Base-by-base conservation (phyloP, 1,140 invertebrate genomes). In the Nasonia giraulti region DNA sequence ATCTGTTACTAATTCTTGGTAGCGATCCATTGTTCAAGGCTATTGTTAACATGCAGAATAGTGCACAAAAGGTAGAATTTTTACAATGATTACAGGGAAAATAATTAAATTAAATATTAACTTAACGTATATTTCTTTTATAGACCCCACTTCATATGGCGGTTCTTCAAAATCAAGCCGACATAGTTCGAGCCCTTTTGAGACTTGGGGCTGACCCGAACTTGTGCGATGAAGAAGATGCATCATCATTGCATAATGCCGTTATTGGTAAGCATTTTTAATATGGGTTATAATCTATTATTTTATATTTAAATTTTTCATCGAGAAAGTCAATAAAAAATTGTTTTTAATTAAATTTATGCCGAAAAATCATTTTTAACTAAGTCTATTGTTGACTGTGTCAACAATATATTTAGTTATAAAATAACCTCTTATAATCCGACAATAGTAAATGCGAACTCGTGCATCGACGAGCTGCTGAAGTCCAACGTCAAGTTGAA, bases 91-190 rank as follows among this genome's bases (percentile, higher is more conserved):
- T 86, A 14, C 6, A 77, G 47, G 37, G 33, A n/a, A 12, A 62
- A 47, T 66, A 20, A 50, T 55, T 27, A 27, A 77, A 50, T 27
- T 71, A 4, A n/a, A 44, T 20, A 40, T 20, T 17, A 40, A 74
- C 14, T 14, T 33, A 33, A 37, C 5, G 27, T 23, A 69, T 17
- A 55, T 55, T 23, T 37, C 47, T 27, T 92, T 89, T 87, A 20
- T 68, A 94, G 89, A 94, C 92, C 31, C 91, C 92, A 0, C 86
- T 94, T 5, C 94, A 95, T 89, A 91, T 93, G 74, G 93, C 94
- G 4, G 93, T 94, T 23, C 83, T 93, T 17, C 90, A 92, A 81
- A 92, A 93, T 87, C 91, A 92, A 62, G 68, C 92, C 0, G 90
- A 93, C 62, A 86, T 91, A 23, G 90, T 94, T 12, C 87, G 88